These are phyloP conservation scores for Drosophila seguyi DNA, from an alignment of 1,140 invertebrate genomes.

Conservation along the genomic window DNA sequence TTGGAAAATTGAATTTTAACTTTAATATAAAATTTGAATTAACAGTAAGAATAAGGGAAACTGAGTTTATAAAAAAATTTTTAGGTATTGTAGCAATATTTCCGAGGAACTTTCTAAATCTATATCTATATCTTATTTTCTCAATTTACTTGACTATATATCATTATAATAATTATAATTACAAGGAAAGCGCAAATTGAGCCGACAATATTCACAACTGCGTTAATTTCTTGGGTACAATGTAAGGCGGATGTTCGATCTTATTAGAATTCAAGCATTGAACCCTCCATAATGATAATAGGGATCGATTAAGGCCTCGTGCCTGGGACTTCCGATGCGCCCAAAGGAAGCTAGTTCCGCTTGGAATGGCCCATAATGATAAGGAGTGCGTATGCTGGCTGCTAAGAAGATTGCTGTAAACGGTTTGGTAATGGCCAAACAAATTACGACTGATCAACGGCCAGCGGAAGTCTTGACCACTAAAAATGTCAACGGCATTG, in stretches of 20 bases:
- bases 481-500: conserved; percentile 37
- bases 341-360: conserved; percentile 67
- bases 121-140: neutral
- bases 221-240: neutral
- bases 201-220: neutral
- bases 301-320: conserved; percentile 51
- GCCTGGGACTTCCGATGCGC: conserved; percentile 54
- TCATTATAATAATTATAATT: conserved; percentile 12
- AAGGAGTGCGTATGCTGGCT: conserved; percentile 37
- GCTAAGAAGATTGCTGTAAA: conserved; percentile 67
- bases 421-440: conserved; percentile 51
- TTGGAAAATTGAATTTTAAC: neutral
- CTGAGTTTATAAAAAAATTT: neutral
- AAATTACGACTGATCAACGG: conserved; percentile 50
- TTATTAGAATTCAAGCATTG: conserved; percentile 32
- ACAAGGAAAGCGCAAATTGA: conserved; percentile 13
- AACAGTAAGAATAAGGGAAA: neutral
- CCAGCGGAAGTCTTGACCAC: conserved; percentile 53
- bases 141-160: neutral
- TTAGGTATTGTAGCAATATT: too few relatives aligned
- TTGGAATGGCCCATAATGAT: conserved; percentile 30
- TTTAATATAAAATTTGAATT: neutral
- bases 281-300: conserved; percentile 43
- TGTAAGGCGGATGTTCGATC: conserved; percentile 25
- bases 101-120: too few relatives aligned